Evolutionary conservation across 2,888 invertebrate genomes (phyloP).

Genomic region (Tyria jacobaeae): DNA sequence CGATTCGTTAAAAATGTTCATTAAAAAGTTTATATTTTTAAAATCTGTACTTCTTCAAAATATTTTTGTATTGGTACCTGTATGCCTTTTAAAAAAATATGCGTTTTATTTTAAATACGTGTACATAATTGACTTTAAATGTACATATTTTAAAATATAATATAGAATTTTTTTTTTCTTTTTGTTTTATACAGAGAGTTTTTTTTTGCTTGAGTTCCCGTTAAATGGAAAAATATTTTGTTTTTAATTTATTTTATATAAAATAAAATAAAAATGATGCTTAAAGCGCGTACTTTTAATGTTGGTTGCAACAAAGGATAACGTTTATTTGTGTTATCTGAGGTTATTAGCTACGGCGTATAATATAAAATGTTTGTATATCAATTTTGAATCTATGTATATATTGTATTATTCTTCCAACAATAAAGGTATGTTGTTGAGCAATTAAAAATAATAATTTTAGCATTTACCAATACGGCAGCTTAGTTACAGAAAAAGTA

Average conservation of each 20-base stretch:
- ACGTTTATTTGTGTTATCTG: neutral
- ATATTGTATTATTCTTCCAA: conserved; percentile 46
- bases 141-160: conserved; percentile 48
- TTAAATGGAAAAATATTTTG: conserved; percentile 46
- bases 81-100: conserved; percentile 35
- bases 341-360: neutral
- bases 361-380: conserved; percentile 10
- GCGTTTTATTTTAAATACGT: conserved; percentile 33
- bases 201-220: conserved; percentile 44
- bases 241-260: conserved; percentile 54
- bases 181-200: conserved; percentile 36
- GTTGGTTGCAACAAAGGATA: conserved; percentile 53
- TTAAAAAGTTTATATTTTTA: conserved; percentile 33
- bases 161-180: conserved; percentile 46
- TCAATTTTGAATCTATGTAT: conserved; percentile 9
- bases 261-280: conserved; percentile 58
- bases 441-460: conserved; percentile 69
- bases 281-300: conserved; percentile 77
- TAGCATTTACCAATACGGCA: conserved; percentile 87
- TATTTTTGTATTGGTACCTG: conserved; percentile 47
- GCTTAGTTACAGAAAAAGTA: conserved; percentile 74
- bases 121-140: conserved; percentile 49
- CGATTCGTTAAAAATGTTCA: conserved; percentile 34
- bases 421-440: conserved; percentile 76
- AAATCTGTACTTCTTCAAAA: conserved; percentile 37